A percentile compares a stretch with the other conserved stretches of the same genome.
Conservation (phyloP, 2,888 invertebrate genomes). For the Schizotus pectinicornis region DNA sequence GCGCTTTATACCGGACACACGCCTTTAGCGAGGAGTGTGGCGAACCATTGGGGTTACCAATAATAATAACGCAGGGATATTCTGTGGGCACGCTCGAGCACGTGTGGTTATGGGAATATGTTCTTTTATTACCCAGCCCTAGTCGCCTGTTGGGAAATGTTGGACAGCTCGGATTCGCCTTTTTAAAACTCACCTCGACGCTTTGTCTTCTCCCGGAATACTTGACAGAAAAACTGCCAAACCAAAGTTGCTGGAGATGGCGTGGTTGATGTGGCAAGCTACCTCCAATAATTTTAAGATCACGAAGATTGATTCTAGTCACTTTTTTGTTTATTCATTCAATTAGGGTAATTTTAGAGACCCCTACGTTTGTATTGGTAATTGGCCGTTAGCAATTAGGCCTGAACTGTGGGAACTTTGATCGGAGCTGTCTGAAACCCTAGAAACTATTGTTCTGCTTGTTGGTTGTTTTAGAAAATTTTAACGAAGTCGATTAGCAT, state of each 20-base stretch:
- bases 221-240: too few relatives aligned
- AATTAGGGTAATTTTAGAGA: too few relatives aligned
- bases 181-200: not conserved
- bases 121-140: conserved; percentile 9
- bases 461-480: not conserved
- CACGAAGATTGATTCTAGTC: too few relatives aligned
- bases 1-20: conserved; percentile 21
- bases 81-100: conserved; percentile 17
- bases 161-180: not conserved
- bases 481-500: not conserved
- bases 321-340: too few relatives aligned
- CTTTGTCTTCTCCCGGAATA: too few relatives aligned
- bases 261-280: too few relatives aligned
- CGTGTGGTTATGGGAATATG: conserved; percentile 22
- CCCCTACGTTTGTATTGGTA: too few relatives aligned
- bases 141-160: not conserved
- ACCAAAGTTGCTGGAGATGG: too few relatives aligned
- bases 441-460: not conserved
- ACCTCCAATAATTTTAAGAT: too few relatives aligned
- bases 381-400: not conserved
- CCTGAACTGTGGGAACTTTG: too few relatives aligned
- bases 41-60: conserved; percentile 16
- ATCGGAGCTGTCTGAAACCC: too few relatives aligned
- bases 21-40: conserved; percentile 12
- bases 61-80: conserved; percentile 27